Conservation (phyloP, 2,113 vertebrate genomes). For the Stomatorhinus ivindoensis region DNA sequence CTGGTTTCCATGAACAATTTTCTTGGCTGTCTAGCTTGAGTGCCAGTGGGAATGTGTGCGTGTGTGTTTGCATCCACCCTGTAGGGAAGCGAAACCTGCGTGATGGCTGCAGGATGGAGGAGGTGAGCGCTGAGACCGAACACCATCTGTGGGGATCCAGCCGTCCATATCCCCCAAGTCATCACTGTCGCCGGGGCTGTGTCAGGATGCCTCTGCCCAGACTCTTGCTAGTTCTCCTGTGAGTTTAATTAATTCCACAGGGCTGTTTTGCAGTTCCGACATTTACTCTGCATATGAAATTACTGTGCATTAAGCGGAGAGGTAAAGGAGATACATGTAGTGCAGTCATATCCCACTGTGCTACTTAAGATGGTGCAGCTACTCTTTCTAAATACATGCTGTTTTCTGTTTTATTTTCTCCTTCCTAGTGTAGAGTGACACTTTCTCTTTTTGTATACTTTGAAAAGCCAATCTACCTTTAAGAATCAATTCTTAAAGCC, state of each 20-base stretch:
- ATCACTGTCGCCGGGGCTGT: background rate
- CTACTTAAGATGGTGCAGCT: background rate
- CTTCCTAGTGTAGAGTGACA: background rate
- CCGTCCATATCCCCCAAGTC: background rate
- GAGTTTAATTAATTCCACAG: background rate
- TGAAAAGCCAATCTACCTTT: background rate
- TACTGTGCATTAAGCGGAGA: background rate
- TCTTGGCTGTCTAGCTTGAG: constrained; percentile 9
- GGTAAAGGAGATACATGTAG: background rate
- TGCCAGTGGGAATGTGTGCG: background rate
- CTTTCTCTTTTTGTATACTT: background rate
- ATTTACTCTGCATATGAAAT: constrained; percentile 14
- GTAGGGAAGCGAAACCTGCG: background rate
- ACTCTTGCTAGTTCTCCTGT: background rate
- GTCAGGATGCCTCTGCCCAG: background rate
- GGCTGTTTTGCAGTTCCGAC: background rate
- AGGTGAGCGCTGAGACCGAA: background rate
- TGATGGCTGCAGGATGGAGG: background rate
- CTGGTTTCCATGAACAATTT: background rate
- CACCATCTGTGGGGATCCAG: background rate
- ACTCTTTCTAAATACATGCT: background rate
- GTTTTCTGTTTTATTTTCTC: background rate
- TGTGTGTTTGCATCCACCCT: background rate
- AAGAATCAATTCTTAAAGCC: background rate
- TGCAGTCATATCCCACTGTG: background rate